Evolutionary conservation across 2,797 vertebrate genomes (phyloP), one percentile per base, ranked within the genome.

Genomic region (Platyrinchus mystaceus): DNA sequence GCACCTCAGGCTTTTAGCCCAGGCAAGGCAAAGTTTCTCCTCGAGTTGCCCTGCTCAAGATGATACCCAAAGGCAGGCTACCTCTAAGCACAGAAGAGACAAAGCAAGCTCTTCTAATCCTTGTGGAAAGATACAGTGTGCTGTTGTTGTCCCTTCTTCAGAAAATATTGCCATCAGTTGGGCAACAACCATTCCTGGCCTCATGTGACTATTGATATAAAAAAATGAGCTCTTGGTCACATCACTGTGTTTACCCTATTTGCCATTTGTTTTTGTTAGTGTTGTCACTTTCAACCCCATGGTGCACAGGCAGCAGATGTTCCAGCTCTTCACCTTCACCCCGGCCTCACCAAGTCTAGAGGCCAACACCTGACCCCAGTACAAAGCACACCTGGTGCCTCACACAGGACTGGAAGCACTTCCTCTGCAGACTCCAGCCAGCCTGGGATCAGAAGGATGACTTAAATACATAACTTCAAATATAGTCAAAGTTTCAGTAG

Each of bases 401-500:
- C 84, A 85, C 87, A 41, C 66, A 89, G 75, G 34, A 21, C 39
- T 46, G 46, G 56, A 76, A 88, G 30, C 0, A 0, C 53, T 91
- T 89, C 86, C 82, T 80, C 64, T 78, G 34, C 69, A 81, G 58
- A 67, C 44, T 83, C 39, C 30, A 68, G 47, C 88, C 75, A 87
- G 87, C 87, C 89, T 82, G 44, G 76, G 88, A 93, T 88, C 94
- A 96, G 85, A 95, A 93, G 67, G 73, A 84, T 93, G 76, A 93
- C 53, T 94, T 96, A 94, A 95, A 94, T 78, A 53, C 84, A 52
- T 55, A 88, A 91, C 92, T 95, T 97, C 94, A 94, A 94, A 96
- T 90, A 90, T 89, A 95, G 91, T 94, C 95, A 95, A 97, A 97
- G 90, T 92, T 94, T 91, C 94, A 97, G 81, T 83, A 97, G 95